Base-by-base conservation (phyloP, 2,797 vertebrate species). In the Heliangelus exortis region DNA sequence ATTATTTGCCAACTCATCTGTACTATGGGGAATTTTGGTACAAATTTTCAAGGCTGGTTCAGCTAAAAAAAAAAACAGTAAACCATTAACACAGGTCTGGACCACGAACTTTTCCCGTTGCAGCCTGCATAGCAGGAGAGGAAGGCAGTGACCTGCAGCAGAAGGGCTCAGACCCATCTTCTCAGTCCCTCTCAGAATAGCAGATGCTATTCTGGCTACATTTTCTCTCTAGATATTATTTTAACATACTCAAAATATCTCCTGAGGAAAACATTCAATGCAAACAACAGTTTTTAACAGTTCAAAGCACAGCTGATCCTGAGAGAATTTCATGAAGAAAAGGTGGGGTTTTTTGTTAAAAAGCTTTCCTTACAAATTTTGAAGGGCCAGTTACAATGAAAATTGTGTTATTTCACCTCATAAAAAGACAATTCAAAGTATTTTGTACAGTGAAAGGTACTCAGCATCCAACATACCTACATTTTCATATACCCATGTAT, bases 231-330 rank as follows among this genome's bases (percentile, higher is more conserved):
- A 88, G 83, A 36, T 66, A 82, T 59, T 84, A 91, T 85, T 96
- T 91, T 88, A 94, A 76, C 71, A 87, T n/a, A 69, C 36, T 79
- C 51, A 76, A 84, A 93, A 18, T 87, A 95, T 67, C 85, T 95
- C 86, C 90, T 6, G 48, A 91, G 80, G 86, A 89, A 92, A 92
- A 84, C 45, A 63, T 34, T 66, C 63, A 76, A 48, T 31, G 89
- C 63, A 89, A 93, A 90, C 61, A 50, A 68, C 90, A 86, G 77
- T 50, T 95, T 89, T 90, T 72, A 83, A 78, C 69, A 75, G 87
- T 75, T 92, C 82, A 91, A 89, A 92, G 92, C 91, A 93, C 88
- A 92, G 80, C n/a, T 94, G 93, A 96, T 88, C 80, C 90, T 93
- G 92, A 91, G 23, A 86, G 34, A 84, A 93, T 71, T 69, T 69